Conservation (phyloP, 2,797 vertebrate species). For the Sparidentex hasta region DNA sequence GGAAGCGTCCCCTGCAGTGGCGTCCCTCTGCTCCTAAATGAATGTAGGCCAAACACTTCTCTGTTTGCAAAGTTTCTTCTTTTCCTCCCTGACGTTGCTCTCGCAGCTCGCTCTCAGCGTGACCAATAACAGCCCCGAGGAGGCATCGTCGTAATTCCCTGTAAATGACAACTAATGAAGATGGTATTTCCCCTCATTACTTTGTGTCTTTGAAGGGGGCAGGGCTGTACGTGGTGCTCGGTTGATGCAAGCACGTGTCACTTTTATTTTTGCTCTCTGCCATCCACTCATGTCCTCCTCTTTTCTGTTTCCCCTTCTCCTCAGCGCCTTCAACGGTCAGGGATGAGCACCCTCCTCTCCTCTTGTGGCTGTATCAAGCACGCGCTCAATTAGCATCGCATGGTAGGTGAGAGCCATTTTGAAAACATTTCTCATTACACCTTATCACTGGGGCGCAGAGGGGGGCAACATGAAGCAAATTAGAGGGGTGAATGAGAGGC, state of each 20-base stretch:
- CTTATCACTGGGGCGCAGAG: slow-evolving; percentile 77
- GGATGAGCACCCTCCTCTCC: slow-evolving; percentile 45
- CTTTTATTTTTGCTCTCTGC: slow-evolving; percentile 22
- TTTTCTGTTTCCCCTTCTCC: slow-evolving; percentile 7
- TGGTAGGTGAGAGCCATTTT: slow-evolving; percentile 74
- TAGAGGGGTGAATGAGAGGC: slow-evolving; percentile 67
- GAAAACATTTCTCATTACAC: slow-evolving; percentile 84
- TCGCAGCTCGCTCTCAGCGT: slow-evolving; percentile 51
- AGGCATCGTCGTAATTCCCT: slow-evolving; percentile 70
- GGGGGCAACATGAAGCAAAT: slow-evolving; percentile 75
- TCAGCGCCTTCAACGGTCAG: slow-evolving; percentile 44
- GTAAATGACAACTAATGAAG: slow-evolving; percentile 84
- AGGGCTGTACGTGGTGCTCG: slow-evolving; percentile 29
- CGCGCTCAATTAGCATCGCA: slow-evolving; percentile 64
- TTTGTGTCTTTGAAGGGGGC: slow-evolving; percentile 52
- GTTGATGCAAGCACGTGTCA: slow-evolving; percentile 43
- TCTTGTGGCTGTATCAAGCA: slow-evolving; percentile 41
- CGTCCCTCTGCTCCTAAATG: slow-evolving; percentile 12
- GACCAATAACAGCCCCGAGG: slow-evolving; percentile 77
- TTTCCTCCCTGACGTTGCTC: slow-evolving; percentile 22
- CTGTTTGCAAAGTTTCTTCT: slow-evolving; percentile 39
- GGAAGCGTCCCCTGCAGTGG: not conserved
- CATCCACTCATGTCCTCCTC: no score
- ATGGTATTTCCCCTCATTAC: slow-evolving; percentile 67
- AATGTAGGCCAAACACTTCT: slow-evolving; percentile 60